Percentiles rank a stretch among this genome's conserved stretches.
phyloP scores from a whole-genome alignment of 2,888 invertebrate species.

The Phorcus lineatus region DNA sequence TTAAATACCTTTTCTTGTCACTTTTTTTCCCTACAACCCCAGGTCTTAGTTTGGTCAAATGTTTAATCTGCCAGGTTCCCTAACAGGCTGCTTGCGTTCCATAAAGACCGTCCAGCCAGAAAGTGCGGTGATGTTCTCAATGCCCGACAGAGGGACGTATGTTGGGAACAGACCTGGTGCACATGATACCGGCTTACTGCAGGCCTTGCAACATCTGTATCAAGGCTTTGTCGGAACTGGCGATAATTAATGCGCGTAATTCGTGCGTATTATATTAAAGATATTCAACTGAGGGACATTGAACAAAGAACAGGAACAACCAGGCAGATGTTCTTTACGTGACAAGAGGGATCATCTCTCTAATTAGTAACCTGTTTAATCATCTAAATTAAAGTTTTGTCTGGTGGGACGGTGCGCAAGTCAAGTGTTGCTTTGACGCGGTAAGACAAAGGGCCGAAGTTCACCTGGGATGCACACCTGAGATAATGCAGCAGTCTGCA shows the following conservation, averaged over 20 bases:
- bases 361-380: neutral
- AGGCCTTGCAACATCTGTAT: neutral
- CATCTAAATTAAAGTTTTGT: neutral
- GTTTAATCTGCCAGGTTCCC: too few relatives aligned
- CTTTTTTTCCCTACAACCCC: too few relatives aligned
- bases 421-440: neutral
- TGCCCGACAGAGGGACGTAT: too few relatives aligned
- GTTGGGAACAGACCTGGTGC: neutral
- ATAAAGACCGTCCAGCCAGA: too few relatives aligned
- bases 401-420: neutral
- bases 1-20: too few relatives aligned
- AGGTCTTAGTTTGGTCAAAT: too few relatives aligned
- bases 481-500: neutral
- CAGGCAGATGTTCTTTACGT: neutral
- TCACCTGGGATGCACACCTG: neutral
- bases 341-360: neutral
- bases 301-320: neutral
- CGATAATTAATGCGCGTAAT: constrained; percentile 7
- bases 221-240: neutral
- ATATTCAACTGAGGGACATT: neutral
- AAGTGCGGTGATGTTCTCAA: too few relatives aligned
- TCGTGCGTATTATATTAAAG: neutral
- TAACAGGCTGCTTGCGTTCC: too few relatives aligned
- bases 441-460: neutral
- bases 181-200: neutral